These are phyloP conservation scores for Dysidea cf. avara DNA, from an alignment of 37 sponge, comb jelly and placozoan genomes.

Conservation along the genomic window DNA sequence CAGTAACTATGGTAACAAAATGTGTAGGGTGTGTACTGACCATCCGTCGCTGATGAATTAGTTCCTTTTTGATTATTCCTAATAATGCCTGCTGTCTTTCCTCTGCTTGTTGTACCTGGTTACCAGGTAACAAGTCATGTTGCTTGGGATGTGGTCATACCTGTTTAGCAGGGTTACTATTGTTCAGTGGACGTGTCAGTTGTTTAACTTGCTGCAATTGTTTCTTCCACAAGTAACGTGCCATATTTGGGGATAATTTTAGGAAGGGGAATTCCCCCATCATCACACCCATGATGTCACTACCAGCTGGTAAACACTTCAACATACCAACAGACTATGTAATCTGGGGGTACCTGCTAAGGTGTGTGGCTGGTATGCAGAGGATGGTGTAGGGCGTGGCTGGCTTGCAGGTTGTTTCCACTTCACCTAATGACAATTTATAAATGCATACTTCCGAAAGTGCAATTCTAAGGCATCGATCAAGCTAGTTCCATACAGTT, in stretches of 20 bases:
- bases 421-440: too few relatives aligned
- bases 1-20: not conserved
- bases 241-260: conserved; percentile 48
- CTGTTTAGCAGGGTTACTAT: conserved; percentile 17
- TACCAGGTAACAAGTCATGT: not conserved
- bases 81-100: conserved; percentile 42
- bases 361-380: too few relatives aligned
- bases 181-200: conserved; percentile 35
- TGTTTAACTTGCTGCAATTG: conserved; percentile 69
- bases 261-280: conserved; percentile 56
- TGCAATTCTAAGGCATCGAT: too few relatives aligned
- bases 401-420: too few relatives aligned
- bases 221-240: conserved; percentile 60
- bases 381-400: too few relatives aligned
- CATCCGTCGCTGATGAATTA: conserved; percentile 54
- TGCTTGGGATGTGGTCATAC: not conserved
- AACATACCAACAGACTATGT: not conserved
- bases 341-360: too few relatives aligned
- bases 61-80: conserved; percentile 54
- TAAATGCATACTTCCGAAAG: too few relatives aligned
- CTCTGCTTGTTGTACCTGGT: conserved; percentile 42
- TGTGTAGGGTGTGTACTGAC: conserved; percentile 14
- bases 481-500: too few relatives aligned
- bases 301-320: conserved; percentile 2
- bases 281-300: conserved; percentile 50